Base-by-base conservation (phyloP, 2,888 invertebrate species). In the Platycheirus albimanus region DNA sequence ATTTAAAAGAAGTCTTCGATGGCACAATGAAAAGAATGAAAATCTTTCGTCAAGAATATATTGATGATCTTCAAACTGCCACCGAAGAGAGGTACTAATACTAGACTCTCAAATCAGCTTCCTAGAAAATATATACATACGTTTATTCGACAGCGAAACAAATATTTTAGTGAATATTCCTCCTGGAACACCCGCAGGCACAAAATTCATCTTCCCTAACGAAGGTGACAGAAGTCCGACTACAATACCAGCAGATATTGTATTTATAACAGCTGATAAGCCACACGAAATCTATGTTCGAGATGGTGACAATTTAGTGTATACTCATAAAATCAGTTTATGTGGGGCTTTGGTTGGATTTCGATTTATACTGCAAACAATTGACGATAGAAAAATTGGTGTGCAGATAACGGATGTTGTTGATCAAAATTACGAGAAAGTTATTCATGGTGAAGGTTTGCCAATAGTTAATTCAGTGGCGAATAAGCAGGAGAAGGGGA, bases 1-100 rank as follows among this genome's bases (percentile, higher is more conserved):
- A 93, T n/a, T 89, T 95, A 49, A 92, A 93, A 85, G 95, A 95
- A 87, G 88, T 95, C 6, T 95, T 93, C 88, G 93, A 92, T 86
- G 96, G 96, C 0, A 94, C 95, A 0, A 91, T 95, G n/a, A 96
- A 96, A 89, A 94, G 96, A 88, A 95, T 96, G 94, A 95, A 95
- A 90, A 95, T 96, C 41, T 94, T 94, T 87, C 92, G 95, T 43
- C 91, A 94, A 52, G 94, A 95, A 5, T 94, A 95, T 86, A 92
- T 93, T 0, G 94, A 94, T 72, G 93, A 93, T 49, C 93, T 94
- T 6, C 91, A 94, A 87, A 91, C 92, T 0, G 92, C 92, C 45
- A 92, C 95, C 3, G 94, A 94, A 87, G 90, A 94, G 3, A 91
- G 92, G 88, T 87, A 81, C 13, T 15, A 4, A 4, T 6, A 24